Conservation (phyloP, 2,113 vertebrate species). For the Datnioides undecimradiatus region DNA sequence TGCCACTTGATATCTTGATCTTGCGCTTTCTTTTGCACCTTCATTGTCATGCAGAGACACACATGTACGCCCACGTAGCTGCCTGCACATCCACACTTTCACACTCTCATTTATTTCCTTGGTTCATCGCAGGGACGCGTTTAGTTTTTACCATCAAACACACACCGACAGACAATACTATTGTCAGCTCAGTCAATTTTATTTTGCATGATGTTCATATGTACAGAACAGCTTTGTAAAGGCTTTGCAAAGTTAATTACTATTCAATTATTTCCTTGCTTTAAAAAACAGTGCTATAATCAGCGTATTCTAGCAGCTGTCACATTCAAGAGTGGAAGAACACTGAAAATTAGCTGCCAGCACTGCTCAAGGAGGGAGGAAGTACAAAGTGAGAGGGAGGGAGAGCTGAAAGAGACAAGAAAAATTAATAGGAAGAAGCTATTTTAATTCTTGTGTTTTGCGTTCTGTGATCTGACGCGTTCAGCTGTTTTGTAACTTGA, state of each 20-base stretch:
- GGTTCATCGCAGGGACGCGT: slow-evolving; percentile 23
- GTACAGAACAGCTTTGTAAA: background rate
- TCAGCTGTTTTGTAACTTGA: slow-evolving; percentile 35
- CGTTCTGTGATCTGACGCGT: slow-evolving; percentile 24
- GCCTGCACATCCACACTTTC: slow-evolving; percentile 35
- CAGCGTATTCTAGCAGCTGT: slow-evolving; percentile 56
- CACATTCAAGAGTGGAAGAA: slow-evolving; percentile 42
- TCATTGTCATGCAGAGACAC: slow-evolving; percentile 42
- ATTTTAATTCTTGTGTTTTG: slow-evolving; percentile 52
- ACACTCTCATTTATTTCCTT: slow-evolving; percentile 47
- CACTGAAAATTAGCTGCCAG: slow-evolving; percentile 35
- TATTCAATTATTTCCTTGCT: slow-evolving; percentile 38
- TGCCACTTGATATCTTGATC: slow-evolving; percentile 52
- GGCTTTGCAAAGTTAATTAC: slow-evolving; percentile 27
- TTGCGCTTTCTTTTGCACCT: slow-evolving; percentile 44
- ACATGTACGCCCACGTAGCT: slow-evolving; percentile 46
- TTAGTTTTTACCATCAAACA: slow-evolving; percentile 31
- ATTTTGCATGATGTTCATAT: slow-evolving; percentile 28
- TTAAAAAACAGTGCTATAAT: slow-evolving; percentile 43
- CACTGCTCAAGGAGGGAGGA: slow-evolving; percentile 19
- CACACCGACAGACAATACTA: slow-evolving; percentile 5
- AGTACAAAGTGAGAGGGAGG: slow-evolving; percentile 44
- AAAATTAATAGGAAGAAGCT: slow-evolving; percentile 38
- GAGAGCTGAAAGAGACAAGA: slow-evolving; percentile 35
- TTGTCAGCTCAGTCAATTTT: slow-evolving; percentile 47